These are phyloP conservation scores for Karalla daura DNA, from an alignment of 2,797 vertebrate species.

Conservation along the genomic window DNA sequence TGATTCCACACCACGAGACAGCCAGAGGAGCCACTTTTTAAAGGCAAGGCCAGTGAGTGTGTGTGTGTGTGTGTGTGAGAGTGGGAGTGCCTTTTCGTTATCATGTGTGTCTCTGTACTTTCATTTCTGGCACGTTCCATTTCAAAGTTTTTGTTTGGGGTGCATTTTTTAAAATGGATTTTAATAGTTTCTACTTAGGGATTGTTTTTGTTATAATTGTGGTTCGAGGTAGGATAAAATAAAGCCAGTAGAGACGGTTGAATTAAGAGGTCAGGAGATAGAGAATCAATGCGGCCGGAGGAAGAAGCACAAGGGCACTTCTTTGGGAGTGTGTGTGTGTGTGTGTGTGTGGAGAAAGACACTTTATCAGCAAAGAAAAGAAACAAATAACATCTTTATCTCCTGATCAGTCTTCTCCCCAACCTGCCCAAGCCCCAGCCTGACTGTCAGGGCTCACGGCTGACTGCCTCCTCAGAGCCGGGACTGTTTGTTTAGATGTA, in stretches of 20 bases:
- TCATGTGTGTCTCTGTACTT: constrained; percentile 12
- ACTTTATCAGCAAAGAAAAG: constrained; percentile 58
- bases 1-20: constrained; percentile 72
- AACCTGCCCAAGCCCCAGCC: constrained; percentile 25
- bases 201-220: constrained; percentile 3
- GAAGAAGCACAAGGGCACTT: not conserved
- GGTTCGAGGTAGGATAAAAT: not conserved
- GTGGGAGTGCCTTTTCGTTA: constrained; percentile 18
- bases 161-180: not conserved
- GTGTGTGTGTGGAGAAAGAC: not conserved
- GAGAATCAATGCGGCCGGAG: constrained; percentile 10
- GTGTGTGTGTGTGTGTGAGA: constrained; percentile 16
- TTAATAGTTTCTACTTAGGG: too few relatives aligned
- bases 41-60: constrained; percentile 61
- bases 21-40: constrained; percentile 58
- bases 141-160: not conserved
- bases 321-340: constrained; percentile 16
- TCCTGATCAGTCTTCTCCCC: constrained; percentile 53
- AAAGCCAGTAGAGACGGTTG: not conserved
- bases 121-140: not conserved
- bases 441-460: constrained; percentile 64
- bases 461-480: constrained; percentile 66
- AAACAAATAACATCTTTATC: constrained; percentile 70
- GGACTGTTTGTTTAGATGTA: constrained; percentile 80
- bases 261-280: constrained; percentile 1